Conservation (phyloP, 1,140 invertebrate species). For the Dendrolimus punctatus region DNA sequence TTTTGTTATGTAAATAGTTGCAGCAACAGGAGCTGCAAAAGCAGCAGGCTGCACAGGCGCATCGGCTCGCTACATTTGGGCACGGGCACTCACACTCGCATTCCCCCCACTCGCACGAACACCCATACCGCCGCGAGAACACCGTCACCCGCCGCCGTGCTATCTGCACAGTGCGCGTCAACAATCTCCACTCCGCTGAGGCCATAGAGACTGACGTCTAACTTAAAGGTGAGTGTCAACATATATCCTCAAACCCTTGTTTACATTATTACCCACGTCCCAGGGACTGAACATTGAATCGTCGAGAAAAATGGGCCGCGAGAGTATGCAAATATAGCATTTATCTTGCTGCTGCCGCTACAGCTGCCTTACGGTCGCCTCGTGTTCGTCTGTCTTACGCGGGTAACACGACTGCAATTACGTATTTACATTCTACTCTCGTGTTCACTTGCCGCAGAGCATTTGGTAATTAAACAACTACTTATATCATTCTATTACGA, state of each 20-base stretch:
- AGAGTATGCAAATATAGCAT: too few species aligned
- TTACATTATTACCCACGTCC: not conserved
- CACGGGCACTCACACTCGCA: conserved; percentile 1
- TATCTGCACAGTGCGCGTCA: conserved; percentile 79
- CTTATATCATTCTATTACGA: too few species aligned
- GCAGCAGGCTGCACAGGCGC: conserved; percentile 29
- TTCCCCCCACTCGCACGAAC: conserved; percentile 5
- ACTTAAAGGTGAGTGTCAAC: conserved; percentile 85
- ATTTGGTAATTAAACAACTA: too few species aligned
- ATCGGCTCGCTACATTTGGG: conserved; percentile 17
- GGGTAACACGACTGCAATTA: too few species aligned
- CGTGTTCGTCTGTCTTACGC: too few species aligned
- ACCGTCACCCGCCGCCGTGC: conserved; percentile 86
- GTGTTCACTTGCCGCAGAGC: too few species aligned
- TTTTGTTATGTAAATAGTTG: conserved; percentile 19
- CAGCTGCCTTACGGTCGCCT: too few species aligned
- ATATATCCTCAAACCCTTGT: not conserved
- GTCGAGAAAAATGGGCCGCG: too few species aligned
- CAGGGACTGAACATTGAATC: too few species aligned
- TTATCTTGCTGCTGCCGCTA: too few species aligned
- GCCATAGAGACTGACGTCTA: conserved; percentile 97
- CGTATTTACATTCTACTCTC: too few species aligned
- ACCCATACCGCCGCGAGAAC: conserved; percentile 11
- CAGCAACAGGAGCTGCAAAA: conserved; percentile 45
- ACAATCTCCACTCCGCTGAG: conserved; percentile 50